Base-by-base conservation (phyloP, 2,888 invertebrate genomes). In the Seira musarum region DNA sequence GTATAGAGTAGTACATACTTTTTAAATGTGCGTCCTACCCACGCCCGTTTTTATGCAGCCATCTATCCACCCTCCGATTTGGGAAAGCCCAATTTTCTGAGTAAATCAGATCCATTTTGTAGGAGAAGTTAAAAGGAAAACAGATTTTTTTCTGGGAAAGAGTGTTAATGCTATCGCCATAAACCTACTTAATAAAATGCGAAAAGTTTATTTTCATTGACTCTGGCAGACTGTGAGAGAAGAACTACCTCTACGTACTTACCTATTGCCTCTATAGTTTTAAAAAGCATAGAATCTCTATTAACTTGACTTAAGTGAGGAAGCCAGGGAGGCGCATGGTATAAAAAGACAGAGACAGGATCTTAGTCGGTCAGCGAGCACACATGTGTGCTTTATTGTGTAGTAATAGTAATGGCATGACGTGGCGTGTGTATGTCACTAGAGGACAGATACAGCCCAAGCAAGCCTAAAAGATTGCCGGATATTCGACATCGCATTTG, bases 51-150 rank as follows among this genome's bases (percentile, higher is more conserved):
- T 60, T 21, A 60, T 60, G 60, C 60, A 60, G 60, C 13, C 22
- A 60, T 60, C 60, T 21, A 60, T 60, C 60, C 60, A 60, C 21
- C 60, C 60, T 60, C 60, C 60, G 21, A 60, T 21, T 60, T 60
- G 60, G 21, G 60, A 60, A 53, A 60, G 60, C 60, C 60, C n/a
- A 60, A 60, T 60, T 60, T 60, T 60, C 60, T 21, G n/a, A 60
- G 22, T 60, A 60, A 60, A 60, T 60, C 60, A 60, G 22, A 60
- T 21, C 19, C 22, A 60, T 53, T 53, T 17, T 17, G 17, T n/a
- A 15, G 13, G 53, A 53, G 53, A 21, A 60, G 60, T 21, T 21
- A 60, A 60, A 60, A 60, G 2, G 60, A 60, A 60, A 60, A 60
- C 60, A 60, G 60, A 60, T 60, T 60, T 60, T 60, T 60, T 60